These are phyloP conservation scores for Brachionus koreanus DNA, from an alignment of 1,140 invertebrate genomes.

Conservation along the genomic window DNA sequence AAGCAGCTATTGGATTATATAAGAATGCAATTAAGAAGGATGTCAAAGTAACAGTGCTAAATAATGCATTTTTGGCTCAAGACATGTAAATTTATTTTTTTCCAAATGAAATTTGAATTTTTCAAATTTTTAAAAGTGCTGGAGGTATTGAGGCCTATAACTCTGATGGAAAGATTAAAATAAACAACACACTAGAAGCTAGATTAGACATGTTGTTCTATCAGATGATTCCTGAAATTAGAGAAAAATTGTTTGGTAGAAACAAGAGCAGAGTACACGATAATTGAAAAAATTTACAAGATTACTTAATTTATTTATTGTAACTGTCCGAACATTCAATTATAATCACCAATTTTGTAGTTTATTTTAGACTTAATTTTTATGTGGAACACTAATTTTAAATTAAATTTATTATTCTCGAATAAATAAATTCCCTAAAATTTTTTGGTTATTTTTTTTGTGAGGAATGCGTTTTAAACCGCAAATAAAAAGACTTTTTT, in stretches of 20 bases:
- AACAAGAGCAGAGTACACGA: conserved; percentile 2
- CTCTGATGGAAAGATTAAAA: conserved; percentile 32
- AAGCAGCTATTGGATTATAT: not conserved
- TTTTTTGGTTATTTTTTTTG: not conserved
- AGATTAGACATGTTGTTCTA: conserved; percentile 33
- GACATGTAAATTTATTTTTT: not conserved
- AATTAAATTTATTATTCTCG: not conserved
- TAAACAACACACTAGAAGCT: conserved; percentile 39
- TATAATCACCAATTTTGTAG: not conserved
- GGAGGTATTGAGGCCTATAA: conserved; percentile 42
- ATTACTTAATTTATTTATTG: conserved; percentile 21
- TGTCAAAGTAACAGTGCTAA: conserved; percentile 1
- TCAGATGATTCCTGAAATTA: conserved; percentile 36
- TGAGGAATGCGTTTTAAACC: conserved; percentile 29
- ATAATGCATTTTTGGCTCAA: not conserved
- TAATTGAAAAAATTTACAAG: not conserved
- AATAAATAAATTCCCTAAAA: not conserved
- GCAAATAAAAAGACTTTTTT: not conserved
- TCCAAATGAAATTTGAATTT: not conserved
- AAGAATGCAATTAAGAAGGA: conserved; percentile 24
- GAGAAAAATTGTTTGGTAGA: conserved; percentile 20
- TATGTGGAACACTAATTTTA: not conserved
- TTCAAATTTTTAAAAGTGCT: not conserved
- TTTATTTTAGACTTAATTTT: conserved; percentile 17
- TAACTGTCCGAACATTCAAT: not conserved